Base-by-base conservation (phyloP, 1,140 invertebrate genomes). In the Rhynchophorus ferrugineus region DNA sequence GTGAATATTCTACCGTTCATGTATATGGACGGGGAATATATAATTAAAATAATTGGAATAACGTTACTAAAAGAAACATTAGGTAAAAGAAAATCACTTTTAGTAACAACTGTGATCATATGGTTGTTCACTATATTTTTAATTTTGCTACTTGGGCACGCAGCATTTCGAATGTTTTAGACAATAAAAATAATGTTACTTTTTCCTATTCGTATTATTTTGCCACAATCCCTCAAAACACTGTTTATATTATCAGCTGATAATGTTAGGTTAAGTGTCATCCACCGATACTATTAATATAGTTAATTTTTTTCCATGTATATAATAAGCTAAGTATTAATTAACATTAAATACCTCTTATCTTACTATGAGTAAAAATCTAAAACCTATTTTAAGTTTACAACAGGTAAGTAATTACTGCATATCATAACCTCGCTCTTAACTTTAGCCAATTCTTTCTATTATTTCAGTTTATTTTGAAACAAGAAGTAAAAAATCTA, bases 1-100 rank as follows among this genome's bases (percentile, higher is more conserved):
- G 72, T 97, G 16, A 98, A 98, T 76, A 80, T 93, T 3, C 79
- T 98, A 20, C 95, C 95, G 2, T 95, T 92, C 71, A 90, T 91
- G 67, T 87, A 83, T 57, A 82, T 96, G 56, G 95, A 98, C 77
- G 94, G 94, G 2, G 83, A 94, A 64, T 83, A 88, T 68, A 94
- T 95, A 47, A 79, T 82, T 50, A 75, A 74, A 57, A 75, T 79
- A 50, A 62, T 79, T 48, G 70, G 76, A 45, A 71, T 81, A 62
- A 72, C 77, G 57, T 60, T 78, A 39, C 68, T 83, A n/a, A 34
- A 44, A 20, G 46, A 57, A 48, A 50, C 33, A 43, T 29, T 52
- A 35, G 45, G 55, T 29, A 51, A 45, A 37, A 62, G 47, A 20
- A 41, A 44, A 47, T 21, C 57, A 44, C 36, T 44, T 14, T 34